These are phyloP conservation scores for Pungitius pungitius DNA, from an alignment of 2,113 vertebrate genomes.

Conservation along the genomic window DNA sequence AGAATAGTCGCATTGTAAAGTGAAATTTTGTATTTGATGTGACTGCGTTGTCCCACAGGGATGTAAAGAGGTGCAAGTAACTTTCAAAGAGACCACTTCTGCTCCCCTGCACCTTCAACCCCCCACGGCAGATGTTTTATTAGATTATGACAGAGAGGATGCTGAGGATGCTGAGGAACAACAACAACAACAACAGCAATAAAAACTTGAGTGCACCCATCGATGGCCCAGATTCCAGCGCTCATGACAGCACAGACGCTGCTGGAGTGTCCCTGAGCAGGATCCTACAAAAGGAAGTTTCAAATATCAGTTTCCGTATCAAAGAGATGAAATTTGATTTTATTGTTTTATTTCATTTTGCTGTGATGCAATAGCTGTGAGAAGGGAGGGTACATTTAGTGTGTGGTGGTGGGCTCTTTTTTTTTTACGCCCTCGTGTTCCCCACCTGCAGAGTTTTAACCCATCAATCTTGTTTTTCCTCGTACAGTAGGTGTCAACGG, in stretches of 20 bases:
- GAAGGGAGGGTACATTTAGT: background rate
- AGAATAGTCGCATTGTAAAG: background rate
- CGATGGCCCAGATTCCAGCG: conserved; percentile 41
- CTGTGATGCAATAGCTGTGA: background rate
- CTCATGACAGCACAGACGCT: conserved; percentile 27
- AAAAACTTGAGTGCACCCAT: conserved; percentile 22
- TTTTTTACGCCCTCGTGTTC: conserved; percentile 7
- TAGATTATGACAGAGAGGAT: background rate
- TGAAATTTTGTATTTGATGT: background rate
- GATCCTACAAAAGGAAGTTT: conserved; percentile 23
- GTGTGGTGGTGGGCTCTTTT: background rate
- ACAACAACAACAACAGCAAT: conserved; percentile 4
- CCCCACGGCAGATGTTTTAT: background rate
- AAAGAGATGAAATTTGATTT: background rate
- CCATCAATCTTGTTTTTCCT: conserved; percentile 24
- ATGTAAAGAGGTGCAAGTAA: background rate
- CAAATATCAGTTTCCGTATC: background rate
- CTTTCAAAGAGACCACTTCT: background rate
- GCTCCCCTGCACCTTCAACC: background rate
- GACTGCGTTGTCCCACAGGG: background rate
- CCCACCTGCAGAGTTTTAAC: conserved; percentile 20
- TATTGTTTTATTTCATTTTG: background rate
- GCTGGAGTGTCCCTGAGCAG: conserved; percentile 52
- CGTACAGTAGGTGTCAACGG: conserved; percentile 3
- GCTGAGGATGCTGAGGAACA: background rate